A percentile compares a stretch with the other conserved stretches of the same genome.
Conservation (phyloP, 2,113 vertebrate genomes). For the Lanius collurio region DNA sequence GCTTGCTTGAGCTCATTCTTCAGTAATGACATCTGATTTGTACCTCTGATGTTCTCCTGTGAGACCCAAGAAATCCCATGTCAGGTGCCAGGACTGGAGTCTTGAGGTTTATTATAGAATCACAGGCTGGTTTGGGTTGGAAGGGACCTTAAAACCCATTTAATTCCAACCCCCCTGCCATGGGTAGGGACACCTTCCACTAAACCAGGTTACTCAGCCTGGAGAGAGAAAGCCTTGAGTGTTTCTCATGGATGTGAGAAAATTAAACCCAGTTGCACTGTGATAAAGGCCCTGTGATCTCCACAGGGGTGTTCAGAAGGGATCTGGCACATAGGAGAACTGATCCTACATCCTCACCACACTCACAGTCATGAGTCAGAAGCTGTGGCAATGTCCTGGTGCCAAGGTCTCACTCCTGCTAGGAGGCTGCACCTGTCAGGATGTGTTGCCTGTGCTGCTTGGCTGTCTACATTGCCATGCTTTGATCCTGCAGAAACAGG, state of each 20-base stretch:
- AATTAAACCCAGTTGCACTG: neutral
- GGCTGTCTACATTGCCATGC: neutral
- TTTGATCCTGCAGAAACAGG: neutral
- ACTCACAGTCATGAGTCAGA: neutral
- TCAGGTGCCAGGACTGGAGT: neutral
- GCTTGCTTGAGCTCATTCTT: slow-evolving; percentile 6
- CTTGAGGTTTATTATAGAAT: neutral
- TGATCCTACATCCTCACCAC: neutral
- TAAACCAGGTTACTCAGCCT: neutral
- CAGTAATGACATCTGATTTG: neutral
- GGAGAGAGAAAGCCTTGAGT: neutral
- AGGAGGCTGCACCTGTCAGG: neutral
- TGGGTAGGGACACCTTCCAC: neutral
- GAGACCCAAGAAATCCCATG: neutral
- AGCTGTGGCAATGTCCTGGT: neutral
- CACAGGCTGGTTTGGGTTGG: neutral
- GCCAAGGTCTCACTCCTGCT: neutral
- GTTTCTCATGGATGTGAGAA: neutral
- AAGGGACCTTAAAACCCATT: neutral
- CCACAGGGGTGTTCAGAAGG: neutral
- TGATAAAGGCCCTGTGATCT: neutral
- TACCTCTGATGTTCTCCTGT: neutral
- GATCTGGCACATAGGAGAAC: neutral
- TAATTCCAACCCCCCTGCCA: neutral
- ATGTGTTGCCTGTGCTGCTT: neutral